Evolutionary conservation across 1,140 invertebrate species (phyloP).

Genomic region (Trinorchestia longiramus): DNA sequence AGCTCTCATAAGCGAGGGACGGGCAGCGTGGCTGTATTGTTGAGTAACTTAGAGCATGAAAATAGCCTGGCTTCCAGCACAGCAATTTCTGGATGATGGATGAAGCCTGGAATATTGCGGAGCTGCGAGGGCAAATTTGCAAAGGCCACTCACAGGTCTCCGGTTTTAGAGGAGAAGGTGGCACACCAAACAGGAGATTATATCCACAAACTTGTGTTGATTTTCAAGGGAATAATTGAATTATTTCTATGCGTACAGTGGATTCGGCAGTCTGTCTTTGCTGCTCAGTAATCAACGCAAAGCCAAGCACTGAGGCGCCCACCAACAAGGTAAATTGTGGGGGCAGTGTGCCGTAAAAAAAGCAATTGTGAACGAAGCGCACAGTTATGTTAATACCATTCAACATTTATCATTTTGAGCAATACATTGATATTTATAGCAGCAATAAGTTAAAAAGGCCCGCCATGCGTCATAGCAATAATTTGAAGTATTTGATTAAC

Average conservation of each 20-base stretch:
- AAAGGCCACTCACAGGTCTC: conserved; percentile 7
- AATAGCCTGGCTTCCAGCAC: background rate
- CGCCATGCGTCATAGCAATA: too few relatives aligned
- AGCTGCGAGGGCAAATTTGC: background rate
- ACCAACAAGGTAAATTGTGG: background rate
- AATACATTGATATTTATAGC: too few relatives aligned
- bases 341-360: background rate
- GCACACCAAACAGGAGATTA: background rate
- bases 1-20: background rate
- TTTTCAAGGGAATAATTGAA: conserved; percentile 39
- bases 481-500: too few relatives aligned
- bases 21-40: background rate
- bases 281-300: background rate
- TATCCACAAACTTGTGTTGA: conserved; percentile 46
- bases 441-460: too few relatives aligned
- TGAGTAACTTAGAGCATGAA: conserved; percentile 10
- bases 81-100: conserved; percentile 13
- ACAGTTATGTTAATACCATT: too few relatives aligned
- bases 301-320: background rate
- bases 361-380: too few relatives aligned
- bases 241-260: background rate
- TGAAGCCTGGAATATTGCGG: conserved; percentile 23
- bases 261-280: background rate
- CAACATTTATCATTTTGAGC: too few relatives aligned
- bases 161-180: conserved; percentile 27